These are phyloP conservation scores for Biston betularia DNA, from an alignment of 2,888 invertebrate species.

Conservation along the genomic window DNA sequence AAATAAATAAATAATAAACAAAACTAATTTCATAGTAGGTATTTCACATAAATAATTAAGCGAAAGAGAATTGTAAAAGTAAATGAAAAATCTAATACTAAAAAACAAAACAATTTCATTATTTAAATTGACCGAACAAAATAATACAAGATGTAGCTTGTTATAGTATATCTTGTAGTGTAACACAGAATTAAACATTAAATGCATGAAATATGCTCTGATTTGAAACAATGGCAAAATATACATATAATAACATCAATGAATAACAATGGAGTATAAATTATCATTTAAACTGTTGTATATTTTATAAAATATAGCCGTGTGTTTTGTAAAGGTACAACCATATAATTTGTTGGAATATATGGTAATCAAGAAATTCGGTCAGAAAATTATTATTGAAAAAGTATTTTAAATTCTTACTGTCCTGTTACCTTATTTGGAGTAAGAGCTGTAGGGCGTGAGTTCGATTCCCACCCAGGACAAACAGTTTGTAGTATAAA, in stretches of 20 bases:
- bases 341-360: constrained; percentile 68
- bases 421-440: no score
- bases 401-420: neutral
- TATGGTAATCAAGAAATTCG: constrained; percentile 52
- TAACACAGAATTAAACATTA: constrained; percentile 73
- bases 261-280: constrained; percentile 86
- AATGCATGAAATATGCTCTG: constrained; percentile 86
- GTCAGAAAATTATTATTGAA: neutral
- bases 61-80: no score
- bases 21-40: no score
- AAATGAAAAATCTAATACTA: no score
- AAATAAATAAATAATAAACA: no score
- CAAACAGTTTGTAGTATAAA: no score
- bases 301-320: constrained; percentile 85
- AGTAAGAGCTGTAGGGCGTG: no score
- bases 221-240: constrained; percentile 86
- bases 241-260: constrained; percentile 87
- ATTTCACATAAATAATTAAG: no score
- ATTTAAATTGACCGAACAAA: neutral
- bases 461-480: no score
- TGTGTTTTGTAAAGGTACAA: constrained; percentile 69
- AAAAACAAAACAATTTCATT: no score
- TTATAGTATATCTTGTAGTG: constrained; percentile 36
- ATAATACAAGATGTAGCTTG: neutral
- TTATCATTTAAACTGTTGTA: constrained; percentile 86